Evolutionary conservation across 2,113 vertebrate species (phyloP), one percentile per base, ranked within the genome.

Genomic region (Fregata magnificens): DNA sequence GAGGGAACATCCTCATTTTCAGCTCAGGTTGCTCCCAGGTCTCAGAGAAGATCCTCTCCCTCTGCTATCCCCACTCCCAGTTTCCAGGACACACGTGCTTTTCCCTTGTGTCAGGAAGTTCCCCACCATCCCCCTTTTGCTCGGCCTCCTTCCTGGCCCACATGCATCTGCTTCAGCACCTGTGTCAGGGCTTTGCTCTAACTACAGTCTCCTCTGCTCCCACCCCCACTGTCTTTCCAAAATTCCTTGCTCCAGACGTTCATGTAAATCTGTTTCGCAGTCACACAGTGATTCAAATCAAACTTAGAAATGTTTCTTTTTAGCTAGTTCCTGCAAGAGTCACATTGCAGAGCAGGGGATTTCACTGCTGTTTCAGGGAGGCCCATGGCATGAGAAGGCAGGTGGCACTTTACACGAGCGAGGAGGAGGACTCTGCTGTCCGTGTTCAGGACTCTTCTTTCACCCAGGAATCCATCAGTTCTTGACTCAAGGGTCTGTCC

Each of bases 221-320:
- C 82, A 81, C 86, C 69, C 53, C 63, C 94, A 81, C 69, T 8
- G 29, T 44, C 63, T 92, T 88, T 84, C 63, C 52, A 84, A 90
- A 94, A 84, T 74, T 81, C 82, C 38, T 86, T 0, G 0, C 65
- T 88, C 95, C 69, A 96, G 85, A 78, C 6, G 0, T 86, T 90
- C 82, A 40, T 63, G 88, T 73, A 90, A 97, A 94, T 95, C 62
- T 74, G 74, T 70, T 93, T 70, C 5, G 2, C 90, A 90, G 50
- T 83, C 88, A 86, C 79, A 73, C 2, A 0, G 67, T 81, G 59
- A n/a, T 90, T 63, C 80, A 83, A 58, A 73, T 81, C 58, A 78
- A 90, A 88, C 85, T 78, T 77, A 74, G 69, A 83, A 90, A 56
- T 47, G 31, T 53, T 90, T 77, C 44, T 31, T 94, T 95, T 71